Percentiles rank a stretch among this genome's conserved stretches.
phyloP scores from a whole-genome alignment of 2,888 invertebrate species.

The Hirtodrosophila trivittata region DNA sequence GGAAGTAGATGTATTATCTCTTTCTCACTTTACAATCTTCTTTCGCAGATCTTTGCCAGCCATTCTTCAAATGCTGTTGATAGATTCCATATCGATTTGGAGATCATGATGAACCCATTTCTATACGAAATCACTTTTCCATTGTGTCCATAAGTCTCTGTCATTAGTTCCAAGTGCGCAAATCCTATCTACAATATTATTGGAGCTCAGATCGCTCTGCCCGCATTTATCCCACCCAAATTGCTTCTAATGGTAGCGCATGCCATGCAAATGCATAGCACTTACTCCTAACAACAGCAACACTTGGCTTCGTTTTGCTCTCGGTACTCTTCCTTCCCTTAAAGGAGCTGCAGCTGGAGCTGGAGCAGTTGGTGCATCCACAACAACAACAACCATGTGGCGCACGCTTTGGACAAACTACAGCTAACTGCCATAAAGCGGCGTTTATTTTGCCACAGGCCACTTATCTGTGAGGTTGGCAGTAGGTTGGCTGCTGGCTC shows the following conservation, averaged over 20 bases:
- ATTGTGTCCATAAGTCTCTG: conserved; percentile 5
- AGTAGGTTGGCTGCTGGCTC: conserved; percentile 55
- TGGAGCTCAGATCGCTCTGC: conserved; percentile 39
- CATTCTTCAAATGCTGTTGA: conserved; percentile 27
- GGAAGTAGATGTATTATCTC: too few species aligned
- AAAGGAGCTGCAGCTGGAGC: conserved; percentile 30
- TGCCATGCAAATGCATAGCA: conserved; percentile 75
- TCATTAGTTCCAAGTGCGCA: conserved; percentile 21
- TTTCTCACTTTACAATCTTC: conserved; percentile 21
- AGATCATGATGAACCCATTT: conserved; percentile 36
- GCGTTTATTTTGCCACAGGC: conserved; percentile 79
- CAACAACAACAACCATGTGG: conserved; percentile 50
- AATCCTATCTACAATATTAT: conserved; percentile 48
- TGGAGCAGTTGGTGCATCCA: conserved; percentile 6
- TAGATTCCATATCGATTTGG: conserved; percentile 20
- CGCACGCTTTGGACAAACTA: conserved; percentile 71
- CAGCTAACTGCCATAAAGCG: conserved; percentile 76
- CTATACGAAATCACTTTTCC: conserved; percentile 20
- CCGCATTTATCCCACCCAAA: conserved; percentile 71
- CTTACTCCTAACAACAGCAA: conserved; percentile 64
- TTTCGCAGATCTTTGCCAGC: conserved; percentile 11
- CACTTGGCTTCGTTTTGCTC: conserved; percentile 41
- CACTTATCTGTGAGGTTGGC: conserved; percentile 75
- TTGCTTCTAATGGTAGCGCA: conserved; percentile 76
- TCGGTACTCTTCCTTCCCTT: conserved; percentile 52